Conservation (phyloP, 2,797 vertebrate species). For the Acipenser oxyrinchus region DNA sequence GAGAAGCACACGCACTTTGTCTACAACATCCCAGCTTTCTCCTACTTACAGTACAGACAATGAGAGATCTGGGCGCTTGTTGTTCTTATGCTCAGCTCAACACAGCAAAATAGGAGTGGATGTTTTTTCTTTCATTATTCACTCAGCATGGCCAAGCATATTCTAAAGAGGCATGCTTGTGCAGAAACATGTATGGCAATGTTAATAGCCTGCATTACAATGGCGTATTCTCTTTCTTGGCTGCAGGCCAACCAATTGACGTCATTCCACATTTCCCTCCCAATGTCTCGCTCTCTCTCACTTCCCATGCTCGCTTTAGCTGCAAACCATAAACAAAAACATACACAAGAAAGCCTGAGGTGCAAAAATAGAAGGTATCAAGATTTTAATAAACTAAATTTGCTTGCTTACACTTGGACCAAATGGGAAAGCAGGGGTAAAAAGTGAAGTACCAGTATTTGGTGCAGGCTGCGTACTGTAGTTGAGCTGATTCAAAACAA, state of each 20-base stretch:
- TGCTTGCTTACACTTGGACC: constrained; percentile 1
- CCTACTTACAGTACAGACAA: not conserved
- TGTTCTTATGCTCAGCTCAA: not conserved
- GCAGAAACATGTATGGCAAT: constrained; percentile 1
- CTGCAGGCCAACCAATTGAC: too few relatives aligned
- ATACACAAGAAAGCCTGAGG: constrained; percentile 11
- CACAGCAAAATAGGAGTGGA: not conserved
- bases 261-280: too few relatives aligned
- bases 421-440: too few relatives aligned
- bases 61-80: not conserved
- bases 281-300: too few relatives aligned
- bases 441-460: too few relatives aligned
- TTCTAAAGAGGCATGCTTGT: not conserved
- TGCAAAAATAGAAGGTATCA: too few relatives aligned
- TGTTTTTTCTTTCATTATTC: constrained; percentile 1
- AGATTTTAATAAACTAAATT: not conserved
- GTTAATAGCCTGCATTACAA: not conserved
- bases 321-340: constrained; percentile 7
- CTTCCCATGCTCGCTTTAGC: not conserved
- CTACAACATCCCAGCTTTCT: not conserved
- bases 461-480: too few relatives aligned
- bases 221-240: not conserved
- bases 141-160: not conserved
- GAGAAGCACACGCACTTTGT: not conserved
- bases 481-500: too few relatives aligned